Conservation (phyloP, 2,888 invertebrate genomes). For the Thymelicus lineola region DNA sequence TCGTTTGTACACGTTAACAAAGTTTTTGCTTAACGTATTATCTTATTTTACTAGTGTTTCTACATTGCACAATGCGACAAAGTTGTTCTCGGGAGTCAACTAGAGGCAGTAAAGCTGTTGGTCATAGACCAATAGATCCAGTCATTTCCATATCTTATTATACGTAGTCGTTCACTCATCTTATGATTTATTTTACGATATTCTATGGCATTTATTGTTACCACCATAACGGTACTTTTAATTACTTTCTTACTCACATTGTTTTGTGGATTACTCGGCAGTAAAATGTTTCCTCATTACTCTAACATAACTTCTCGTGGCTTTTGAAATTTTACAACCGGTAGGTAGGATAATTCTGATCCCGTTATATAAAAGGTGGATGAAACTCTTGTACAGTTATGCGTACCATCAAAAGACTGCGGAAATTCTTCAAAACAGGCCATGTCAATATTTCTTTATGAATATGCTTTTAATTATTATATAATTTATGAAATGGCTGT, state of each 20-base stretch:
- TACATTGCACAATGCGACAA: too few species aligned
- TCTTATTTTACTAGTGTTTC: too few species aligned
- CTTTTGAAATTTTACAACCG: background rate
- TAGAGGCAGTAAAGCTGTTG: too few species aligned
- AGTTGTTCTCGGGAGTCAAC: too few species aligned
- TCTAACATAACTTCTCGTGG: slow-evolving; percentile 13
- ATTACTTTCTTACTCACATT: slow-evolving; percentile 1
- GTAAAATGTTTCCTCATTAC: slow-evolving; percentile 20
- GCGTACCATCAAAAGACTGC: background rate
- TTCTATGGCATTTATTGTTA: background rate
- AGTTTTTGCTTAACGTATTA: too few species aligned
- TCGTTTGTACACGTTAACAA: too few species aligned
- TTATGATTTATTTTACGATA: background rate
- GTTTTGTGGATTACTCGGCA: slow-evolving; percentile 9
- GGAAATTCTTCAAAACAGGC: background rate
- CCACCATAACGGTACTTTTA: background rate
- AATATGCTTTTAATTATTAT: too few species aligned
- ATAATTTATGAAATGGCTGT: too few species aligned
- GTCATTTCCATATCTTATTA: too few species aligned
- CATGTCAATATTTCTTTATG: background rate
- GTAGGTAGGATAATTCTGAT: background rate
- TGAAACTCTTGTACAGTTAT: background rate
- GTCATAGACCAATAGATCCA: too few species aligned
- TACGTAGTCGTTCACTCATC: too few species aligned
- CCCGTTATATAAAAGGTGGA: background rate